phyloP scores from a whole-genome alignment of 2,113 vertebrate species.

The Oncorhynchus masou region DNA sequence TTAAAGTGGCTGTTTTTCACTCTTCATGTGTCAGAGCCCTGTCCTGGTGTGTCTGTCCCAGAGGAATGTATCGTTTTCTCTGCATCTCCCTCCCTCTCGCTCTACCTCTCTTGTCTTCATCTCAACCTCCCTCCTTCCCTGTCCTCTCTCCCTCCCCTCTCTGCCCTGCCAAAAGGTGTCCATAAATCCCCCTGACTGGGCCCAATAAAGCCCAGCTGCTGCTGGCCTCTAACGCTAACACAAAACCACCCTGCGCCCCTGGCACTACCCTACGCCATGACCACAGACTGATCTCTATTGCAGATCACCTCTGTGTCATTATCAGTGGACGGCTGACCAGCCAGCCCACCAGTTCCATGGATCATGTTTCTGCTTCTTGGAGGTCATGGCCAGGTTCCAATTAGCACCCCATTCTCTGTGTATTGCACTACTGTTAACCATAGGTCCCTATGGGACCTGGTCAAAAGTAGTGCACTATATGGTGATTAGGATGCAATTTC shows the following conservation, averaged over 20 bases:
- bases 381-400: background rate
- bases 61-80: background rate
- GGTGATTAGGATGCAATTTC: too few species aligned
- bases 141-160: background rate
- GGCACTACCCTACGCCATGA: slow-evolving; percentile 2
- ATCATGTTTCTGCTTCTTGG: background rate
- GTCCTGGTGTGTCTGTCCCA: background rate
- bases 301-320: slow-evolving; percentile 22
- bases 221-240: slow-evolving; percentile 39
- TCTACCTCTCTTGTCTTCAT: background rate
- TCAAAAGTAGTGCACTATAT: too few species aligned
- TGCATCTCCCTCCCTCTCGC: background rate
- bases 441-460: too few species aligned
- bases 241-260: slow-evolving; percentile 18
- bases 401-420: too few species aligned
- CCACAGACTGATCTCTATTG: slow-evolving; percentile 21
- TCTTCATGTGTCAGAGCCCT: background rate
- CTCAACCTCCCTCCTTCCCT: background rate
- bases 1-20: background rate
- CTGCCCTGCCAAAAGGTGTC: slow-evolving; percentile 17
- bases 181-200: slow-evolving; percentile 46
- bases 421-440: too few species aligned
- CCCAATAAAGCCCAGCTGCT: slow-evolving; percentile 27
- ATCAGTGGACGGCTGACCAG: background rate
- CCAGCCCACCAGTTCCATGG: background rate